Evolutionary conservation across 2,797 vertebrate genomes (phyloP).

Genomic region (Columba guinea): DNA sequence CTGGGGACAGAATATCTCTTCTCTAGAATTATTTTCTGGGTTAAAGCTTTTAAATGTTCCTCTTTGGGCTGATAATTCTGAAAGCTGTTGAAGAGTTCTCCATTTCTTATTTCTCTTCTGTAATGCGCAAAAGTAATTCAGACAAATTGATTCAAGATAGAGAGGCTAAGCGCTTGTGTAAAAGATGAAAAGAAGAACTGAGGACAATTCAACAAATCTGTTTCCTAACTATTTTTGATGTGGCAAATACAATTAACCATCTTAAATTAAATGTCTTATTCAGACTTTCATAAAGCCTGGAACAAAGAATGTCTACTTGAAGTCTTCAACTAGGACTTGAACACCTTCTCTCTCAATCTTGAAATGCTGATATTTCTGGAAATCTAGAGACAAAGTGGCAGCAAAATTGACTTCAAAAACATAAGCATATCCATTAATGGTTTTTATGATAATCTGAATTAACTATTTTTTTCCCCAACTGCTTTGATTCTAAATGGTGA

Average conservation of each 20-base stretch:
- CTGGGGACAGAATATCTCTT: neutral
- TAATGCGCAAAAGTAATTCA: neutral
- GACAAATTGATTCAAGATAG: neutral
- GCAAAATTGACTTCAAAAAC: neutral
- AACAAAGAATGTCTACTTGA: neutral
- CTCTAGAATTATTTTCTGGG: neutral
- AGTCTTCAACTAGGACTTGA: neutral
- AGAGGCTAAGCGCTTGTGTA: neutral
- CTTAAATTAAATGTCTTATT: neutral
- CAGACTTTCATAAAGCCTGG: neutral
- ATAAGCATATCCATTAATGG: neutral
- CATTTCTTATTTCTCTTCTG: conserved; percentile 81
- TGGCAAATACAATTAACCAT: neutral
- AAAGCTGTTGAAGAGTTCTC: conserved; percentile 30
- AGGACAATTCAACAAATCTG: neutral
- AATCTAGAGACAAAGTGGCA: neutral
- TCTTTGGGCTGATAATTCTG: neutral
- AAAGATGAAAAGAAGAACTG: neutral
- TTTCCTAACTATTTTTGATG: neutral
- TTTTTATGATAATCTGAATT: neutral
- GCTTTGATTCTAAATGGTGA: neutral
- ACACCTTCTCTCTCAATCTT: neutral
- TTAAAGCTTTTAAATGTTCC: neutral
- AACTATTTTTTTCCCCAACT: neutral
- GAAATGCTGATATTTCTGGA: neutral